Evolutionary conservation across 2,888 invertebrate genomes (phyloP).

Genomic region (Synergus itoensis): DNA sequence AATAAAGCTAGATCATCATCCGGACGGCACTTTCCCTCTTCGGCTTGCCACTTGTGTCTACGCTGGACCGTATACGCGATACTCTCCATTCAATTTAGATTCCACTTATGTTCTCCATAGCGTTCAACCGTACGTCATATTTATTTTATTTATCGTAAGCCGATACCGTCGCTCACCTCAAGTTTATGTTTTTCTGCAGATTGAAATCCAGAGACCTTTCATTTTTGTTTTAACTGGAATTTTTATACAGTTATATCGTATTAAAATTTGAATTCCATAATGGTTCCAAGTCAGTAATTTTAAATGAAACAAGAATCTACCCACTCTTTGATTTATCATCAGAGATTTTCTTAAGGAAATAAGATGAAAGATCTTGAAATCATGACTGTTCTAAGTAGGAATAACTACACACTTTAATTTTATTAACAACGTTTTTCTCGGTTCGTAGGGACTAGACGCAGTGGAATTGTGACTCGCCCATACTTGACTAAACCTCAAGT

Average conservation of each 20-base stretch:
- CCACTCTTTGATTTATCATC: too few relatives aligned
- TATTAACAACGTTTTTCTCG: slow-evolving; percentile 22
- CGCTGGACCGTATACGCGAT: slow-evolving; percentile 54
- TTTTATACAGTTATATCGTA: too few relatives aligned
- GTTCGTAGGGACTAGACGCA: not conserved
- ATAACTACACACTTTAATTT: slow-evolving; percentile 14
- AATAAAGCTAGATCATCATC: slow-evolving; percentile 70
- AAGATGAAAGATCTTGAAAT: not conserved
- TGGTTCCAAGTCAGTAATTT: too few relatives aligned
- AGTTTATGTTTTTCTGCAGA: slow-evolving; percentile 64
- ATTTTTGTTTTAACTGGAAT: too few relatives aligned
- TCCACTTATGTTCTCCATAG: slow-evolving; percentile 61
- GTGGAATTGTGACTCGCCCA: slow-evolving; percentile 12
- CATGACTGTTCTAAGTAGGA: not conserved
- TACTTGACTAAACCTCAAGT: slow-evolving; percentile 20
- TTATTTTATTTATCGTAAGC: slow-evolving; percentile 68
- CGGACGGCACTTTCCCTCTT: slow-evolving; percentile 68
- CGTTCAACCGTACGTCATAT: slow-evolving; percentile 60
- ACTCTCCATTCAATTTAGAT: slow-evolving; percentile 70
- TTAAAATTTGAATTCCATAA: too few relatives aligned
- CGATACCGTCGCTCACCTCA: slow-evolving; percentile 59
- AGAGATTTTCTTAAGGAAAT: too few relatives aligned
- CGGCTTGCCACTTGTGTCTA: slow-evolving; percentile 54
- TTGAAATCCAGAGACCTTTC: slow-evolving; percentile 1
- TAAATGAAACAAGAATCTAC: too few relatives aligned